Percentiles rank a stretch among this genome's conserved stretches.
Evolutionary conservation across 2,888 invertebrate genomes (phyloP).

Genomic region (Hetaerina titia): DNA sequence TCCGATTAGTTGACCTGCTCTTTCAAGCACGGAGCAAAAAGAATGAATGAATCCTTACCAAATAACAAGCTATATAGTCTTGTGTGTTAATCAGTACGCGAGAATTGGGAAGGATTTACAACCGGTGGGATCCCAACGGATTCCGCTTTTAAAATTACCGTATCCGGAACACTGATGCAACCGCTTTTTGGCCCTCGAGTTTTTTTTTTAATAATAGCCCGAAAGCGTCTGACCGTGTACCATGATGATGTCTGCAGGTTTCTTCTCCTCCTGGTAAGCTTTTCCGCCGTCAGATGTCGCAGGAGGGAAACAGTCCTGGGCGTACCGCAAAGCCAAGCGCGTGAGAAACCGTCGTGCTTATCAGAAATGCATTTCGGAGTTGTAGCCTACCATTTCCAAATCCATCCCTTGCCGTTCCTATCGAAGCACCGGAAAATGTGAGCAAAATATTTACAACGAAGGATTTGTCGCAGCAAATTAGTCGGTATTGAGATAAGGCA

Average conservation of each 20-base stretch:
- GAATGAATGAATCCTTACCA: neutral
- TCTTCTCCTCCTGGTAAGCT: neutral
- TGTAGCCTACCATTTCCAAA: no score
- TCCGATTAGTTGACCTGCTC: neutral
- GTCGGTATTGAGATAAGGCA: no score
- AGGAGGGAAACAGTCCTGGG: neutral
- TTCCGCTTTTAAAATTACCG: neutral
- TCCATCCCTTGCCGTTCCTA: neutral
- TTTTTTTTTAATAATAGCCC: neutral
- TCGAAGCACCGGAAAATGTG: neutral
- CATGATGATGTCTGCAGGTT: neutral
- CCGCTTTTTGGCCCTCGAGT: neutral
- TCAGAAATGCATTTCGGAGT: neutral
- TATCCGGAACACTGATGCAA: neutral
- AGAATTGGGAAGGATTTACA: neutral
- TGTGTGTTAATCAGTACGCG: neutral
- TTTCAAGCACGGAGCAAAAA: neutral
- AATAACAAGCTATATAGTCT: neutral
- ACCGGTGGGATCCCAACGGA: neutral
- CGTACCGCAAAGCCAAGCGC: no score
- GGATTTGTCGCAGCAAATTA: no score
- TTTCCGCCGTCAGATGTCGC: neutral
- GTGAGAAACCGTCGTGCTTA: neutral
- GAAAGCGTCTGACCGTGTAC: neutral
- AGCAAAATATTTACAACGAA: neutral